Base-by-base conservation (phyloP, 1,140 invertebrate species). In the Panagrolaimus sp. region DNA sequence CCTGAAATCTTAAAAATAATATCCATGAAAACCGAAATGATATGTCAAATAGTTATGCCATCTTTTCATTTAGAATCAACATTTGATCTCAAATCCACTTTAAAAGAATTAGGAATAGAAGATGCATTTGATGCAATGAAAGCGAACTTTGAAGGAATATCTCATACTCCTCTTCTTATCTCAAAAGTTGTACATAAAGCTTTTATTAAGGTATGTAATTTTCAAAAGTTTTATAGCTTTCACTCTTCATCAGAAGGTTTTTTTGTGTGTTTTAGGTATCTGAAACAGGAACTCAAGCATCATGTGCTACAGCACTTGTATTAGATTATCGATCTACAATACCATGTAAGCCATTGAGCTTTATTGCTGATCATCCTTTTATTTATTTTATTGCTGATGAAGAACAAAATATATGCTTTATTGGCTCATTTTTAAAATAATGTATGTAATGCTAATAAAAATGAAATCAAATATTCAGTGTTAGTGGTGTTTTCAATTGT, bases 111-210 rank as follows among this genome's bases (percentile, higher is more conserved):
- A 17, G 82, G 81, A 17, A 69, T 83, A 8, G 28, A 43, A 1
- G 70, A 77, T 38, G 69, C 79, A 14, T 83, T 84, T 71, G 52
- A 70, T 47, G 24, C 32, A 21, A 10, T 21, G 0, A 70, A 63
- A 1, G 70, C 72, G 38, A 68, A 72, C 26, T 72, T 43, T 10
- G 52, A 28, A 15, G 71, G 72, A n/a, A 74, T 72, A 28, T 71
- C 52, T 12, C 46, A 38, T 6, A 73, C 68, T 32, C 55, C 68
- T 14, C 58, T 83, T 12, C 76, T 63, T 47, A 66, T 72, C 55
- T 72, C 71, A 0, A 43, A 72, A 15, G 71, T 72, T n/a, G 67
- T 83, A 21, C 83, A 84, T 69, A 80, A 84, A 69, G 78, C 81
- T 15, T 79, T 83, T 58, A 70, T 84, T 45, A 82, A 83, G 21